phyloP scores from a whole-genome alignment of 2,888 invertebrate genomes.

The Pristionchus fissidentatus region DNA sequence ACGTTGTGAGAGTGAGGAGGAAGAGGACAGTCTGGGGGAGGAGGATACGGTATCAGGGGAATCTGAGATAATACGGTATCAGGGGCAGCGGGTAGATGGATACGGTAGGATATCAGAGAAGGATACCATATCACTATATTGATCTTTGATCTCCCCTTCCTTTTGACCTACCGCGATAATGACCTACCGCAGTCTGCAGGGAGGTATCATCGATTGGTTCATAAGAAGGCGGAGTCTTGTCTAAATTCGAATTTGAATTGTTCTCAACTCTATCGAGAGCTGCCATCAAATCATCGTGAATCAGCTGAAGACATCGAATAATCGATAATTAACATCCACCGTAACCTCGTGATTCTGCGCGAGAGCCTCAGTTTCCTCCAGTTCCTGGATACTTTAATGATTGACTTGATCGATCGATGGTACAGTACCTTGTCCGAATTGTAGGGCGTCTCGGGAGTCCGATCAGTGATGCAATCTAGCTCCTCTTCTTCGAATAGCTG shows the following conservation, averaged over 20 bases:
- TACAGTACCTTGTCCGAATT: constrained; percentile 36
- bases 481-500: constrained; percentile 36
- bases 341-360: not conserved
- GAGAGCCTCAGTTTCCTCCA: constrained; percentile 24
- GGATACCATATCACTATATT: too few species aligned
- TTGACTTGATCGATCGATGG: not conserved
- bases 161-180: too few species aligned
- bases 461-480: constrained; percentile 2
- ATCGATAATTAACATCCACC: constrained; percentile 13
- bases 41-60: constrained; percentile 19
- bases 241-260: not conserved
- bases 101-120: too few species aligned
- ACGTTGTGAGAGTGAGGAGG: constrained; percentile 21
- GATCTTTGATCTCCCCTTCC: not conserved
- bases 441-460: constrained; percentile 38
- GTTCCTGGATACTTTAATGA: not conserved
- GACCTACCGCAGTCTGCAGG: constrained; percentile 31
- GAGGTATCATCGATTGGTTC: constrained; percentile 31
- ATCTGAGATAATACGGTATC: too few species aligned
- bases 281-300: constrained; percentile 20
- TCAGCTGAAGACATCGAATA: not conserved
- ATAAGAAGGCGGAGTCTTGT: not conserved
- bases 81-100: too few species aligned
- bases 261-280: constrained; percentile 21
- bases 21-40: not conserved